Base-by-base conservation (phyloP, 2,888 invertebrate genomes). In the Conistra vaccinii region DNA sequence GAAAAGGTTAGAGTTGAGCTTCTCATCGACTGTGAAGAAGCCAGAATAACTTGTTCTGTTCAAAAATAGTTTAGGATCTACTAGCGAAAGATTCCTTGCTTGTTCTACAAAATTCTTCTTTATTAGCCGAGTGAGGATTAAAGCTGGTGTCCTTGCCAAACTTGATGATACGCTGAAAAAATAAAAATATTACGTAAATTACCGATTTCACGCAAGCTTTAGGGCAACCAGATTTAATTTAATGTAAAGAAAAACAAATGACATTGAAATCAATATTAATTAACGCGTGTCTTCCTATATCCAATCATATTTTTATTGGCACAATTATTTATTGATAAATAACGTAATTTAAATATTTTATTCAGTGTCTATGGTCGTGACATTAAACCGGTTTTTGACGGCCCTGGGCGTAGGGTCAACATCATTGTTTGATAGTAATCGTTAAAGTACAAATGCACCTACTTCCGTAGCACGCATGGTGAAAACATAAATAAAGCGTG, bases 1-100 rank as follows among this genome's bases (percentile, higher is more conserved):
- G 95, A 98, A 98, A 87, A 98, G 93, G 91, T 98, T 98, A 0
- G 98, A 98, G 89, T 98, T 97, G 88, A 96, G 97, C 17, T 95
- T 91, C 90, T 98, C 97, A 89, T 98, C 97, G 1, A 98, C 98
- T 0, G 98, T 98, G 55, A 97, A 88, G 88, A 93, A 97, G 0
- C 96, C 97, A 4, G 97, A 92, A 85, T 97, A 95, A 84, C 97
- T 97, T 68, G 94, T 91, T 5, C 95, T 89, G 20, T 93, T 93
- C 0, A 95, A 87, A 76, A 96, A 93, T 77, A 93, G 73, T 76
- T 91, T 83, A 0, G 93, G 86, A 42, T 94, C 82, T 2, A 96
- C 96, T 20, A 58, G 35, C 1, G 94, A 93, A 0, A 88, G 86
- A 35, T 90, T 90, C 63, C 91, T 91, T 1, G 94, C 96, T 81